Percentiles rank a stretch among this genome's conserved stretches.
These are phyloP conservation scores for Rhyzopertha dominica DNA, from an alignment of 1,140 invertebrate genomes.

Conservation along the genomic window DNA sequence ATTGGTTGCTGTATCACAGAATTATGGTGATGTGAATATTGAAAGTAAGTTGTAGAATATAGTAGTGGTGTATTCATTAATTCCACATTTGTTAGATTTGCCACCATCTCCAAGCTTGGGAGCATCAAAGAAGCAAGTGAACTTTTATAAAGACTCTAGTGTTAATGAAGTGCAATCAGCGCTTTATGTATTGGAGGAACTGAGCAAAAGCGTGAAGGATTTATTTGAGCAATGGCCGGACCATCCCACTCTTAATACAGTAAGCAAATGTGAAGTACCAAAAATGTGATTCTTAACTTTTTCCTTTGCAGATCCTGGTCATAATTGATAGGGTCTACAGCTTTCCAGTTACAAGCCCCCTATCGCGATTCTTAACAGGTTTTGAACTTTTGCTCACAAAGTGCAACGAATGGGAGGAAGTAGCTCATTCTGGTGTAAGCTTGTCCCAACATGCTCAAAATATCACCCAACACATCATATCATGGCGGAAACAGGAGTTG, in stretches of 20 bases:
- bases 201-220: slow-evolving; percentile 59
- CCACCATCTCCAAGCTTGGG: slow-evolving; percentile 17
- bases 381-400: slow-evolving; percentile 83
- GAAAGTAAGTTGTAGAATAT: slow-evolving; percentile 28
- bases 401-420: slow-evolving; percentile 85
- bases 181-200: slow-evolving; percentile 58
- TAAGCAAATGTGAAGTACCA: slow-evolving; percentile 44
- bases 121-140: slow-evolving; percentile 49
- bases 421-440: slow-evolving; percentile 82
- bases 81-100: slow-evolving; percentile 18
- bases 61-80: slow-evolving; percentile 12
- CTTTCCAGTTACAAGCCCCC: slow-evolving; percentile 73
- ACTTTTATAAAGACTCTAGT: slow-evolving; percentile 87
- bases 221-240: slow-evolving; percentile 84
- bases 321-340: slow-evolving; percentile 71
- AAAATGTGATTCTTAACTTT: slow-evolving; percentile 11
- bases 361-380: slow-evolving; percentile 85
- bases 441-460: slow-evolving; percentile 63
- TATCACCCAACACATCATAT: slow-evolving; percentile 76
- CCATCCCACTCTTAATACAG: slow-evolving; percentile 77
- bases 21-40: slow-evolving; percentile 24
- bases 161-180: slow-evolving; percentile 71
- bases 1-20: slow-evolving; percentile 38
- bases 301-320: slow-evolving; percentile 36
- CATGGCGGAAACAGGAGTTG: slow-evolving; percentile 90